Percentiles rank a stretch among this genome's conserved stretches.
Evolutionary conservation across 2,113 vertebrate genomes (phyloP).

Genomic region (Pseudonaja textilis): DNA sequence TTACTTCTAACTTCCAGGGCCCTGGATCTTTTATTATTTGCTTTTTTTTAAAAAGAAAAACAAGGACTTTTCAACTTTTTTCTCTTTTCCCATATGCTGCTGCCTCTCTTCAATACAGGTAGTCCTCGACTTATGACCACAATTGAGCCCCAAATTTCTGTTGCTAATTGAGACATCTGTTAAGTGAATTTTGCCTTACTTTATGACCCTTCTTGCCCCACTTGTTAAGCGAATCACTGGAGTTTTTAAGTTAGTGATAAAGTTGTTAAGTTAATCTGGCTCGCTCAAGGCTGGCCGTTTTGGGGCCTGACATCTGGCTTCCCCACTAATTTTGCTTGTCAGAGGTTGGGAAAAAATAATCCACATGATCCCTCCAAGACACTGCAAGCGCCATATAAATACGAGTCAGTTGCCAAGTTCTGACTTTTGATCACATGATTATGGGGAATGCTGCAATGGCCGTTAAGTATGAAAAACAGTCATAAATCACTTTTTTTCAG

Average conservation of each 20-base stretch:
- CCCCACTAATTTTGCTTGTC: not conserved
- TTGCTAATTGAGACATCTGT: not conserved
- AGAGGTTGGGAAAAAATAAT: not conserved
- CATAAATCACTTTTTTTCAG: not conserved
- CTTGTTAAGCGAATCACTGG: not conserved
- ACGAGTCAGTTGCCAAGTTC: not conserved
- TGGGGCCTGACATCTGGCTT: not conserved
- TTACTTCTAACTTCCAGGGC: slow-evolving; percentile 30
- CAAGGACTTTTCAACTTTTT: not conserved
- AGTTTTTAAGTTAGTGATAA: not conserved
- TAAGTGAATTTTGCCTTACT: not conserved
- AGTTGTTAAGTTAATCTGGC: no score
- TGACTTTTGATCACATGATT: not conserved
- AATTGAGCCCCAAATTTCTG: not conserved
- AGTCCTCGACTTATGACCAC: not conserved
- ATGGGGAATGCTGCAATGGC: not conserved
- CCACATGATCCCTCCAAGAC: not conserved
- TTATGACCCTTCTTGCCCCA: not conserved
- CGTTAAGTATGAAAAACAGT: not conserved
- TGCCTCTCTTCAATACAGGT: not conserved
- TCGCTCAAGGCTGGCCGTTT: no score
- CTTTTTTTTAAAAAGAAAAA: not conserved
- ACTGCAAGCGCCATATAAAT: not conserved
- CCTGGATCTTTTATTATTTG: not conserved
- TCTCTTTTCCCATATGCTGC: not conserved